phyloP scores from a whole-genome alignment of 2,113 vertebrate genomes.

The Agapornis roseicollis region DNA sequence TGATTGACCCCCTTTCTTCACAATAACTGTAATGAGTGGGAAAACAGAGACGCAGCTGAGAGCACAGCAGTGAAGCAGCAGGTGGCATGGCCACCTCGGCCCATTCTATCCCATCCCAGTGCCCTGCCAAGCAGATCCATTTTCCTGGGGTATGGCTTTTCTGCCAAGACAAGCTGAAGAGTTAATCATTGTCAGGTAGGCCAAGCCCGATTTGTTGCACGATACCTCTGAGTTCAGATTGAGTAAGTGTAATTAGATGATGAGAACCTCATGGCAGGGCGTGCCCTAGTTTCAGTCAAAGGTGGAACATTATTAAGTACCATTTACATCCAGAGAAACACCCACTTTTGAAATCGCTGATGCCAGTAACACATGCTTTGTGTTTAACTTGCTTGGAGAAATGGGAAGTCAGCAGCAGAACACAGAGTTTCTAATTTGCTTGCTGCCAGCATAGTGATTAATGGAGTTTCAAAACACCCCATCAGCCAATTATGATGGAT shows the following conservation, averaged over 20 bases:
- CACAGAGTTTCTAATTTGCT: constrained; percentile 15
- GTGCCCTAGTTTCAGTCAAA: constrained; percentile 58
- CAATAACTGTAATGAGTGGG: not conserved
- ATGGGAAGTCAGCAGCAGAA: not conserved
- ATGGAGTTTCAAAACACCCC: constrained; percentile 35
- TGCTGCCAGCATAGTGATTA: constrained; percentile 25
- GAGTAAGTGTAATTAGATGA: constrained; percentile 34
- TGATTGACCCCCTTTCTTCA: not conserved
- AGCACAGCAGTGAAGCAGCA: not conserved
- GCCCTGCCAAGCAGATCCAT: not conserved
- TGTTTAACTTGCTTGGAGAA: not conserved
- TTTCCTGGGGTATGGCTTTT: not conserved
- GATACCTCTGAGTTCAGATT: constrained; percentile 7
- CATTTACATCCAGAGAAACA: constrained; percentile 49
- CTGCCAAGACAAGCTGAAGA: not conserved
- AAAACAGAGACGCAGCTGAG: not conserved
- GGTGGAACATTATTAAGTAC: constrained; percentile 53
- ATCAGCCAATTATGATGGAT: constrained; percentile 48
- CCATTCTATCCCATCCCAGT: rapidly evolving
- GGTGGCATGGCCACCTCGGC: not conserved
- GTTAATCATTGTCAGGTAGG: not conserved
- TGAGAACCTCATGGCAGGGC: constrained; percentile 37
- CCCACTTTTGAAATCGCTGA: constrained; percentile 54
- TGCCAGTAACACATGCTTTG: constrained; percentile 16
- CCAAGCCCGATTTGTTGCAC: not conserved